Base-by-base conservation (phyloP, 2,888 invertebrate species). In the Ichneumoninae sp. region DNA sequence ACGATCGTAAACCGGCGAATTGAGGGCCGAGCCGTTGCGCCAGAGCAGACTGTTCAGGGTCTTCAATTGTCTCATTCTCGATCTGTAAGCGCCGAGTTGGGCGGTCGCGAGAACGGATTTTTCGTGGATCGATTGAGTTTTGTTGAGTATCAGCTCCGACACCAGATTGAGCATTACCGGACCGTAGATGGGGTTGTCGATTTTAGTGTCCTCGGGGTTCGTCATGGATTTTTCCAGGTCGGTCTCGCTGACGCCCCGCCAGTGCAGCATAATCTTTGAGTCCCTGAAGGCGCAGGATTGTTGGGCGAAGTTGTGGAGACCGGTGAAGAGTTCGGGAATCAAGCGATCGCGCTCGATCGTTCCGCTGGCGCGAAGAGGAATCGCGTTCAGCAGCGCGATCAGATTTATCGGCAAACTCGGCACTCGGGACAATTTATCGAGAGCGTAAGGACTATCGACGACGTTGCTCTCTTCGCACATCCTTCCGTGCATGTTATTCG, bases 11-110 rank as follows among this genome's bases (percentile, higher is more conserved):
- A 94, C 93, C 5, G 93, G 88, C 0, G 94, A 92, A 68, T 95
- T 94, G 33, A 96, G 88, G 0, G 94, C 94, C 0, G 94, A 94
- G 69, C 95, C 94, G 90, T 96, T 96, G 80, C 94, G 95, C 96
- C 96, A 96, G 6, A 96, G 87, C 13, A 95, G 92, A 84, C 94
- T 94, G 85, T 95, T 94, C 19, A 96, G 88, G 4, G 92, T 92
- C 50, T 91, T 93, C 52, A 96, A 91, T 84, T 95, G 95, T 22
- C 92, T 89, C 0, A 94, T 94, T 86, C 95, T 94, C 30, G 94
- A 93, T 16, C 92, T 92, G 83, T 95, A 94, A 66, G 95, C 94
- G 54, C 95, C 95, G 68, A 96, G 93, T 2, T 90, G 88, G 2
- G 95, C 94, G 1, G 95, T 94, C 0, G 88, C 83, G 8, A 91